Conservation (phyloP, 2,797 vertebrate species). For the Acanthurus lineatus region DNA sequence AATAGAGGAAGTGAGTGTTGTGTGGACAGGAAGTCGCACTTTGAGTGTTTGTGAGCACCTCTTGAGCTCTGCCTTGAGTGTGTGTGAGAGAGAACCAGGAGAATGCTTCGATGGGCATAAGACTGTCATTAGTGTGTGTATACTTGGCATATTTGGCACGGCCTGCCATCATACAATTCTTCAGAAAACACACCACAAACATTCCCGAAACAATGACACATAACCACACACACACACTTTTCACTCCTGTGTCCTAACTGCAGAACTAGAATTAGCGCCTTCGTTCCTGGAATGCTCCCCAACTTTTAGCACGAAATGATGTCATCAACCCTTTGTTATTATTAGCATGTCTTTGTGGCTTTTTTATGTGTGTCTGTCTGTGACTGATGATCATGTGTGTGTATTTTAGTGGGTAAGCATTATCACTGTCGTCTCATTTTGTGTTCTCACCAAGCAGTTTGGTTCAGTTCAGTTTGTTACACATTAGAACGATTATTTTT, state of each 20-base stretch:
- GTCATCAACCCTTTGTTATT: slow-evolving; percentile 44
- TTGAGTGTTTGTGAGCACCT: slow-evolving; percentile 36
- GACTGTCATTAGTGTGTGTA: not conserved
- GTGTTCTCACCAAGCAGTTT: no score
- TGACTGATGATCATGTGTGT: not conserved
- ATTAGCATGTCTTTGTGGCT: slow-evolving; percentile 49
- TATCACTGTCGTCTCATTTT: slow-evolving; percentile 1
- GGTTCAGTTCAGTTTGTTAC: no score
- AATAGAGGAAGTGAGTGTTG: slow-evolving; percentile 62
- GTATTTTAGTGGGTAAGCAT: slow-evolving; percentile 1
- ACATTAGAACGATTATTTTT: no score
- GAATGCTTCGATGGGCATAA: not conserved
- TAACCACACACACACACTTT: slow-evolving; percentile 36
- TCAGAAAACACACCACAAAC: slow-evolving; percentile 51
- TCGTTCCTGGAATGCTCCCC: slow-evolving; percentile 68
- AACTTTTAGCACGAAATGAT: slow-evolving; percentile 55
- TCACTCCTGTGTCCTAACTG: not conserved
- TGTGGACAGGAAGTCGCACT: slow-evolving; percentile 61
- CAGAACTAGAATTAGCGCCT: slow-evolving; percentile 53
- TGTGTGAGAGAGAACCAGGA: not conserved
- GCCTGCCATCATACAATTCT: slow-evolving; percentile 17
- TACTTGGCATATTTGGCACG: not conserved
- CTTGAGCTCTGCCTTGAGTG: slow-evolving; percentile 28
- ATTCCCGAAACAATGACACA: slow-evolving; percentile 56
- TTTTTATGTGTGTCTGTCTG: slow-evolving; percentile 15